A percentile compares a stretch with the other conserved stretches of the same genome.
Evolutionary conservation across 2,113 vertebrate species (phyloP).

Genomic region (Rhizomys pruinosus): DNA sequence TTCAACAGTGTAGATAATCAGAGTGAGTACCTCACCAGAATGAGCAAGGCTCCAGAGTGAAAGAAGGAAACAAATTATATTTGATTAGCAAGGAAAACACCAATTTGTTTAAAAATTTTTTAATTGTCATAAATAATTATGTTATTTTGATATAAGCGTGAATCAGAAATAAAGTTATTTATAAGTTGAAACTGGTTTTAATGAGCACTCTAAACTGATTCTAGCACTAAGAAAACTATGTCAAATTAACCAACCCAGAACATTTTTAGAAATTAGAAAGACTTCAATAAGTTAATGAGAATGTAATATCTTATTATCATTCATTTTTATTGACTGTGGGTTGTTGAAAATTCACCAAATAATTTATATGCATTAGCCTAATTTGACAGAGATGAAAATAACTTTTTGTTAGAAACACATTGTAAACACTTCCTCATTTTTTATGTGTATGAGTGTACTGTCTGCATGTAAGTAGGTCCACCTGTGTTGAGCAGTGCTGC

Average conservation of each 20-base stretch:
- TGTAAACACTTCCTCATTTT: not conserved
- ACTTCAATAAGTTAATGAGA: conserved; percentile 59
- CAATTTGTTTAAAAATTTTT: conserved; percentile 32
- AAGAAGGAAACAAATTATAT: conserved; percentile 4
- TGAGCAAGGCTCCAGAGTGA: conserved; percentile 34
- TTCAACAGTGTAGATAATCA: conserved; percentile 23
- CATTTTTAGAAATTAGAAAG: conserved; percentile 55
- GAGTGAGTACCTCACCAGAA: not conserved
- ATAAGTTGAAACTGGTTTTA: conserved; percentile 64
- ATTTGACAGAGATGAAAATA: conserved; percentile 10
- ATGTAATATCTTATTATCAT: conserved; percentile 47
- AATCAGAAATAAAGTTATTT: conserved; percentile 66
- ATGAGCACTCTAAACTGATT: conserved; percentile 35
- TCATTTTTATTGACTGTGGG: conserved; percentile 52
- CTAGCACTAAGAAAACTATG: conserved; percentile 26
- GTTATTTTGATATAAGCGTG: conserved; percentile 29
- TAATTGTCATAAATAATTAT: conserved; percentile 50
- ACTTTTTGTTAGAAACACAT: conserved; percentile 15
- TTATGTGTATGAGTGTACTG: too few relatives aligned
- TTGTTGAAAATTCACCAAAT: not conserved
- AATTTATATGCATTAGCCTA: not conserved
- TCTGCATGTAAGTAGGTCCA: too few relatives aligned
- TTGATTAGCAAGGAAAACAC: conserved; percentile 50
- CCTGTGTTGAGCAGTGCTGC: too few relatives aligned
- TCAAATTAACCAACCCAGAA: conserved; percentile 16